Evolutionary conservation across 1,140 invertebrate species (phyloP).

Genomic region (Heterodera schachtii): DNA sequence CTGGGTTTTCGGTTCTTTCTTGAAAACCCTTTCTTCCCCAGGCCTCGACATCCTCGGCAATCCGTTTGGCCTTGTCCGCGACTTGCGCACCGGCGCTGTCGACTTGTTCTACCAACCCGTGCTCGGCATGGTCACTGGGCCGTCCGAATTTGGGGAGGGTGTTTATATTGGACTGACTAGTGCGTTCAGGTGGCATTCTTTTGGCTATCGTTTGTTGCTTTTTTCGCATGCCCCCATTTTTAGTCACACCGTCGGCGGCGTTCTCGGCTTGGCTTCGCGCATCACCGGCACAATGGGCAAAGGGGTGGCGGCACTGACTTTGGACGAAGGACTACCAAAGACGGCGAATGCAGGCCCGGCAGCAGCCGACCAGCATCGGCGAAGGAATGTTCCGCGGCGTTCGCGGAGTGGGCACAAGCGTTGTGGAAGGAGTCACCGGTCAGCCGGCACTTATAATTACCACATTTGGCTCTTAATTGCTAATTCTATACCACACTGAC

Average conservation of each 20-base stretch:
- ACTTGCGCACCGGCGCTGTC: constrained; percentile 89
- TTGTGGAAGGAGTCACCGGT: constrained; percentile 61
- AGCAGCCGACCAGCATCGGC: constrained; percentile 81
- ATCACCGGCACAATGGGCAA: constrained; percentile 83
- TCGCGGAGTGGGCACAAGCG: constrained; percentile 87
- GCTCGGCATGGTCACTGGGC: constrained; percentile 94
- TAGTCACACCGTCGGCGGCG: constrained; percentile 90
- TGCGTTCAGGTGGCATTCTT: constrained; percentile 24
- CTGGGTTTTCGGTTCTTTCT: neutral
- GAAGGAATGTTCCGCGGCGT: constrained; percentile 89
- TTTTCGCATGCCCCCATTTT: constrained; percentile 67
- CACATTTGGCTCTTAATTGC: neutral
- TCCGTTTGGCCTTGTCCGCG: constrained; percentile 90
- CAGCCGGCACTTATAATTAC: neutral
- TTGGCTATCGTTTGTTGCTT: neutral
- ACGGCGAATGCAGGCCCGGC: constrained; percentile 84
- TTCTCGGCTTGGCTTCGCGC: constrained; percentile 90
- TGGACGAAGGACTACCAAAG: constrained; percentile 95
- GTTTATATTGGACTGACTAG: constrained; percentile 72
- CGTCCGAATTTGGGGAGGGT: constrained; percentile 95
- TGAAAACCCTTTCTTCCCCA: constrained; percentile 66
- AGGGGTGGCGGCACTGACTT: constrained; percentile 88
- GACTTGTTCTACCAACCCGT: constrained; percentile 98
- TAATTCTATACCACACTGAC: neutral
- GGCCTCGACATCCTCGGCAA: constrained; percentile 97